phyloP scores from a whole-genome alignment of 2,113 vertebrate genomes.

The Oxyruncus cristatus region DNA sequence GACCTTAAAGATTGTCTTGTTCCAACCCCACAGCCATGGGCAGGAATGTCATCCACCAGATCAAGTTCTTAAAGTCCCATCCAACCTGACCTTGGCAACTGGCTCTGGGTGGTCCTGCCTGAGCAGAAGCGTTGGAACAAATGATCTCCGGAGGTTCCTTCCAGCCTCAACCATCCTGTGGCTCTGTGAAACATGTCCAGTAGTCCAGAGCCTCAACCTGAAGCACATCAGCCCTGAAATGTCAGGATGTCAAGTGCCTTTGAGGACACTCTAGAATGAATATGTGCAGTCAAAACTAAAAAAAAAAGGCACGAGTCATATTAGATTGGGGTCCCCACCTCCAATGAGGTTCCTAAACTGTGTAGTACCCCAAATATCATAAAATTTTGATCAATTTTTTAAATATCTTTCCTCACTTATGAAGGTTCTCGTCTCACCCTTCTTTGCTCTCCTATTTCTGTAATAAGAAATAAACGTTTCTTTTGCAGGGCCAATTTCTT shows the following conservation, averaged over 20 bases:
- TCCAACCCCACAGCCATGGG: neutral
- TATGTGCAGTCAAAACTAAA: neutral
- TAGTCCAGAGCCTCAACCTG: neutral
- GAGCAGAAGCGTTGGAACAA: neutral
- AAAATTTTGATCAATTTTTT: neutral
- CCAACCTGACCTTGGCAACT: neutral
- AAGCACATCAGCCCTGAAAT: neutral
- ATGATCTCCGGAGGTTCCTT: neutral
- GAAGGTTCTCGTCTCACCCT: neutral
- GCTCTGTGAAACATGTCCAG: neutral
- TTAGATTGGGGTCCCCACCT: neutral
- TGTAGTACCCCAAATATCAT: neutral
- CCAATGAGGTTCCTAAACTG: neutral
- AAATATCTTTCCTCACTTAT: neutral
- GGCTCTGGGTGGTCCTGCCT: neutral
- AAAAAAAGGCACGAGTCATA: neutral
- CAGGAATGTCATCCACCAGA: neutral
- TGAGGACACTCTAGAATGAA: neutral
- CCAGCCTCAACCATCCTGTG: neutral
- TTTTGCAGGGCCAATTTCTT: neutral
- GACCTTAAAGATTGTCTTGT: fast-evolving
- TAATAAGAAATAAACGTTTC: neutral
- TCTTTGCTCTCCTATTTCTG: neutral
- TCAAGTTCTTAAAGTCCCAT: fast-evolving
- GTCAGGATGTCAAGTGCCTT: too few species aligned